Base-by-base conservation (phyloP, 2,888 invertebrate genomes). In the Willowsia nigromaculata region DNA sequence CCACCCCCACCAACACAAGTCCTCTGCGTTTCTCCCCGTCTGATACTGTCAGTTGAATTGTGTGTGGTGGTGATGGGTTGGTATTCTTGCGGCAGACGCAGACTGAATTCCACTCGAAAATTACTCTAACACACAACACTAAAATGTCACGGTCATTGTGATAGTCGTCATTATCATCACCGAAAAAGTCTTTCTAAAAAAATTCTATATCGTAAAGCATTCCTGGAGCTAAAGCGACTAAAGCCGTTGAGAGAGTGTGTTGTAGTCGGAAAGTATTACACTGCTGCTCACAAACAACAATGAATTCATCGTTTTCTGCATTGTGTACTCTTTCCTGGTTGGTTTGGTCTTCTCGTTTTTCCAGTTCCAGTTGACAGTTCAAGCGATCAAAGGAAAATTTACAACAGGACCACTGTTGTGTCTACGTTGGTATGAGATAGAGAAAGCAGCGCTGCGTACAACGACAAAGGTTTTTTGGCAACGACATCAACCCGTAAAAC, bases 371-470 rank as follows among this genome's bases (percentile, higher is more conserved):
- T 22, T 40, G 71, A 71, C 71, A 71, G 40, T 71, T 43, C 71
- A 71, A 43, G 71, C 43, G 71, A 71, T 71, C 71, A 71, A 71
- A 71, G 43, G 43, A n/a, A 71, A 71, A 71, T 71, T 71, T 71
- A 71, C 71, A 71, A 43, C 13, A 25, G 11, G 43, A 65, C 37
- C 65, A 33, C 65, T n/a, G 62, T 65, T 65, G 33, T 65, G 15
- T 65, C n/a, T 37, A 37, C 11, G n/a, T 7, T 37, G 0, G 33
- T 6, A 33, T 37, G 37, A 9, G n/a, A 37, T 37, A 65, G 37
- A 65, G 30, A 43, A 50, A 50, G 50, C 5, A 50, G 18, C 18
- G 50, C 18, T n/a, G 50, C n/a, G 43, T 43, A 9, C 37, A 13
- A 43, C 6, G 9, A 43, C 6, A 3, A 3, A 9, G 4, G 43